Evolutionary conservation across 2,888 invertebrate genomes (phyloP), one percentile per base, ranked within the genome.

Genomic region (Netelia virgata): DNA sequence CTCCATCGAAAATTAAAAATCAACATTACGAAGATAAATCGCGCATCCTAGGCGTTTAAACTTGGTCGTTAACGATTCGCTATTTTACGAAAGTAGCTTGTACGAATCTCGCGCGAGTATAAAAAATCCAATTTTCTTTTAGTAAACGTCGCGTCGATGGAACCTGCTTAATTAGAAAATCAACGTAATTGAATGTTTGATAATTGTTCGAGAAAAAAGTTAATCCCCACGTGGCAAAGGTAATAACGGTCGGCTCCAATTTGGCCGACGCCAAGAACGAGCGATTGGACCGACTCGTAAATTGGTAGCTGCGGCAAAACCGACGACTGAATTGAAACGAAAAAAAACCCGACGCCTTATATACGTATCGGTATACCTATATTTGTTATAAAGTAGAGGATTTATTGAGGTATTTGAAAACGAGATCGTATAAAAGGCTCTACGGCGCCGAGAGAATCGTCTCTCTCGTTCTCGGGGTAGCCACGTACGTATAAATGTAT

Each of bases 331-430:
- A 73, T 61, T 53, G 28, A 68, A 63, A 61, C 50, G 43, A 57
- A 63, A 79, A 20, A 79, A 79, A 55, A 23, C 47, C 8, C 18
- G 53, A 53, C 18, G 43, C 5, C 2, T 2, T 16, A 18, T 64
- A 14, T 53, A 50, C 53, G 18, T 57, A 28, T 16, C 5, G 3
- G 61, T 23, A 68, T 68, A 43, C 59, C 69, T 69, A 57, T 57
- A 53, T 57, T 43, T 47, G 69, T 70, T 66, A 28, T 79, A 68
- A 69, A 68, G 70, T 36, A 36, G 75, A 74, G 11, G 72, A 83
- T 83, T 83, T 83, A 83, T 83, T 43, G 73, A 53, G 57, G 79
- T 55, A 63, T 72, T 79, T 66, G 59, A 79, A 70, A 79, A 66
- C 75, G 64, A 70, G 63, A 75, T 66, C 70, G 79, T 53, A 20